Percentiles rank a stretch among this genome's conserved stretches.
These are phyloP conservation scores for Ornithoptera alexandrae DNA, from an alignment of 2,888 invertebrate genomes.

Conservation along the genomic window DNA sequence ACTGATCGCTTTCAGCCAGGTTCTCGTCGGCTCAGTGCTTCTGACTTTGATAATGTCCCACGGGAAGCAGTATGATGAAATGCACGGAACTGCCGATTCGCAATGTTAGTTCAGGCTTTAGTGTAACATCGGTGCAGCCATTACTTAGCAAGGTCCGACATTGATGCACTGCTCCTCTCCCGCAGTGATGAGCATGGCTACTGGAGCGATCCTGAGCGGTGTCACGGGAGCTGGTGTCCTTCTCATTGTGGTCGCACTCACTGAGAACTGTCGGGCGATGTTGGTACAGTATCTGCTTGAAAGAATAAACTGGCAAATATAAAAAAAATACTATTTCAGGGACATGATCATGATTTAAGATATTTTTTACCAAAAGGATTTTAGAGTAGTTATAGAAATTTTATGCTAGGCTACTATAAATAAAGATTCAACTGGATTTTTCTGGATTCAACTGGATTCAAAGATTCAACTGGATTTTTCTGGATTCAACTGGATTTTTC, in stretches of 20 bases:
- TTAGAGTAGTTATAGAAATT: no score
- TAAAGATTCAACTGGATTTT: no score
- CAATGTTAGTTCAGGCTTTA: constrained; percentile 49
- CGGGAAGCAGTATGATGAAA: constrained; percentile 62
- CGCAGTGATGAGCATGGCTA: constrained; percentile 58
- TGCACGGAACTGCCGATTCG: constrained; percentile 54
- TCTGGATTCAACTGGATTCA: no score
- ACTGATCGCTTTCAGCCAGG: constrained; percentile 65
- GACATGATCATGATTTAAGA: no score
- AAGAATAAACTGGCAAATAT: no score
- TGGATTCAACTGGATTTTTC: no score
- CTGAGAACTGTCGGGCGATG: constrained; percentile 74
- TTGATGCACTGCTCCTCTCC: not conserved
- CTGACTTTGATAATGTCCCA: constrained; percentile 63
- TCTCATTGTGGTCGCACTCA: constrained; percentile 65
- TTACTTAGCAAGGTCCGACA: no score
- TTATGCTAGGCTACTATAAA: no score
- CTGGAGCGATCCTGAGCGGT: constrained; percentile 62
- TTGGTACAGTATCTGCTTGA: constrained; percentile 45
- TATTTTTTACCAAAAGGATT: no score
- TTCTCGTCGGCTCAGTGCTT: constrained; percentile 60
- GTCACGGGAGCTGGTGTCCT: constrained; percentile 64
- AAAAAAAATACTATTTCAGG: no score
- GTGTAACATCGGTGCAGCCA: no score
- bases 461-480: no score